These are phyloP conservation scores for Megathymus violae DNA, from an alignment of 1,140 invertebrate species.

Conservation along the genomic window DNA sequence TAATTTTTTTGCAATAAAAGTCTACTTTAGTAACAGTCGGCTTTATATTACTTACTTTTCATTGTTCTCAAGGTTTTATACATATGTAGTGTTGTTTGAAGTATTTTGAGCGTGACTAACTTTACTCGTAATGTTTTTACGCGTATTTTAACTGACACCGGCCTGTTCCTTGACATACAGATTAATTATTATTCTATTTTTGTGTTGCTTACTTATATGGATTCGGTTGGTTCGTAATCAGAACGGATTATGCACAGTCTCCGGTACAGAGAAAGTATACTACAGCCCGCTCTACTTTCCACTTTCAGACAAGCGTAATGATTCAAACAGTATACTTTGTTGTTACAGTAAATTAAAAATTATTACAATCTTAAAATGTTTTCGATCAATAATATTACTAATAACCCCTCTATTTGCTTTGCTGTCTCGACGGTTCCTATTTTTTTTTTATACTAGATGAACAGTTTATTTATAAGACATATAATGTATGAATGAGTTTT, in stretches of 20 bases:
- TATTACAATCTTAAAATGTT: conserved; percentile 21
- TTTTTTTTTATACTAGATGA: too few species aligned
- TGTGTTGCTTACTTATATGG: conserved; percentile 3
- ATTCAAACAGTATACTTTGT: conserved; percentile 29
- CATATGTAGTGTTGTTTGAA: too few species aligned
- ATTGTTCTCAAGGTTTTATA: too few species aligned
- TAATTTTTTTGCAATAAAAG: too few species aligned
- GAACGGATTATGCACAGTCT: conserved; percentile 57
- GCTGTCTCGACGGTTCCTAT: too few species aligned
- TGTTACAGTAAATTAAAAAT: conserved; percentile 25
- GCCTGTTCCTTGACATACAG: background rate
- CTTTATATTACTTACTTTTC: background rate
- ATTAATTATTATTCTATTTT: conserved; percentile 7
- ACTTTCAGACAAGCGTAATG: conserved; percentile 50
- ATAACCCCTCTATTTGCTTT: too few species aligned
- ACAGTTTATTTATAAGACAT: too few species aligned
- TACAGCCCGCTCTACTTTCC: conserved; percentile 74
- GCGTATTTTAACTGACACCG: too few species aligned
- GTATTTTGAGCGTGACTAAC: too few species aligned
- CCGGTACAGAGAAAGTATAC: conserved; percentile 71
- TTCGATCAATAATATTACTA: too few species aligned
- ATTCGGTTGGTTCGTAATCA: conserved; percentile 44
- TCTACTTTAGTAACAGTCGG: background rate
- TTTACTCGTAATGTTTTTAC: too few species aligned
- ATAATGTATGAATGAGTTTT: too few species aligned